Evolutionary conservation across 2,113 vertebrate genomes (phyloP).

Genomic region (Vulpes ferrilata): DNA sequence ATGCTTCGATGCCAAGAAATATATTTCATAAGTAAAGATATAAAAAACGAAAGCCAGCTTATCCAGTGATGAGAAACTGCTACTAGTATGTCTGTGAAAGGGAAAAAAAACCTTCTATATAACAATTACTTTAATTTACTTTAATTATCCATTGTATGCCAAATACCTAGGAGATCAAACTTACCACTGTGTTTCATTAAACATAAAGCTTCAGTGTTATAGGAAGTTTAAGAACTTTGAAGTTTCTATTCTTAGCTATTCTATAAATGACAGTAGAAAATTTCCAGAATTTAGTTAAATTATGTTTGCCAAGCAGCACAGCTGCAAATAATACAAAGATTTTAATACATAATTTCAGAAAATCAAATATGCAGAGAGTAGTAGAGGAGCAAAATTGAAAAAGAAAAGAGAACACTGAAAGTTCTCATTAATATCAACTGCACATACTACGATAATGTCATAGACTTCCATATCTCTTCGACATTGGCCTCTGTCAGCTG

Average conservation of each 20-base stretch:
- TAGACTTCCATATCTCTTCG: slow-evolving; percentile 93
- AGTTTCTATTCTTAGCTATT: slow-evolving; percentile 55
- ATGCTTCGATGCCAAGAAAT: slow-evolving; percentile 14
- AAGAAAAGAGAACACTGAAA: not conserved
- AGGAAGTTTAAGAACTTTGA: slow-evolving; percentile 45
- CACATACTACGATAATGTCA: slow-evolving; percentile 89
- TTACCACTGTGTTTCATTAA: slow-evolving; percentile 22
- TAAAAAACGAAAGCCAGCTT: slow-evolving; percentile 36
- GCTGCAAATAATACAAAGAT: slow-evolving; percentile 43
- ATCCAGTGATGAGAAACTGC: slow-evolving; percentile 32
- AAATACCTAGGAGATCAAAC: slow-evolving; percentile 36
- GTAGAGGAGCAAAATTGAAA: not conserved
- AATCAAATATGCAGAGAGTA: slow-evolving; percentile 49
- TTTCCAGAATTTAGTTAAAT: slow-evolving; percentile 42
- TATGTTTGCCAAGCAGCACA: slow-evolving; percentile 4
- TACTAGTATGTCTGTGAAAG: not conserved
- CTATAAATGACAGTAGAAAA: slow-evolving; percentile 52
- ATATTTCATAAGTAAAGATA: slow-evolving; percentile 35
- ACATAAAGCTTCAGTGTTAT: not conserved
- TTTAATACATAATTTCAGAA: slow-evolving; percentile 18
- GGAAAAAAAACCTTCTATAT: not conserved
- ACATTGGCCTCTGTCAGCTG: slow-evolving; percentile 90
- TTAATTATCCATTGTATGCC: slow-evolving; percentile 37
- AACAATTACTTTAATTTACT: not conserved
- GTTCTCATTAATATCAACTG: not conserved